These are phyloP conservation scores for Pimephales promelas DNA, from an alignment of 2,113 vertebrate genomes.

Conservation along the genomic window DNA sequence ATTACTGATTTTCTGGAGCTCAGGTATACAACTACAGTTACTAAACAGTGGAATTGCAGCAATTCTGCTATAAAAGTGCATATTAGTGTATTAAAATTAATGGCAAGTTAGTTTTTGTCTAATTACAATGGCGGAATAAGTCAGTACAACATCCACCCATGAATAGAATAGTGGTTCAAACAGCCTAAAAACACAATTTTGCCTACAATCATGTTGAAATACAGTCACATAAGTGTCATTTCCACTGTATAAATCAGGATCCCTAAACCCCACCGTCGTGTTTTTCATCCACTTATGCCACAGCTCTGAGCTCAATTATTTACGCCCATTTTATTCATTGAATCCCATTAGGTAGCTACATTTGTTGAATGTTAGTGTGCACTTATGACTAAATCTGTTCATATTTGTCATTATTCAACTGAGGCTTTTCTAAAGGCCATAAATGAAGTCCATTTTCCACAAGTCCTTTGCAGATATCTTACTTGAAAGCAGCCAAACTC, in stretches of 20 bases:
- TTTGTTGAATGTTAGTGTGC: neutral
- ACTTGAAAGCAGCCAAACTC: neutral
- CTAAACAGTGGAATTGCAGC: too few relatives aligned
- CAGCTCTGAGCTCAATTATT: conserved; percentile 16
- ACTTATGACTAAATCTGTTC: conserved; percentile 13
- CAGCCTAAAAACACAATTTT: neutral
- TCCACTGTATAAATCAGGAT: neutral
- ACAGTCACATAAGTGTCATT: conserved; percentile 28
- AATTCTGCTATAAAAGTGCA: too few relatives aligned
- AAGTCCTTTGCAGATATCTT: neutral
- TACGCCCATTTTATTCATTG: neutral
- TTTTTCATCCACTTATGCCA: conserved; percentile 17
- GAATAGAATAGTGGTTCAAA: too few relatives aligned
- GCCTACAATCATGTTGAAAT: conserved; percentile 25
- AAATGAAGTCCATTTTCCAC: conserved; percentile 2
- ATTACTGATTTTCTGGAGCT: too few relatives aligned
- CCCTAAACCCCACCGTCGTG: neutral
- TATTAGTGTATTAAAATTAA: too few relatives aligned
- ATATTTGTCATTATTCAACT: conserved; percentile 19
- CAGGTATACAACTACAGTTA: too few relatives aligned
- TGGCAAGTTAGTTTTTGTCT: too few relatives aligned
- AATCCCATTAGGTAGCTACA: conserved; percentile 7
- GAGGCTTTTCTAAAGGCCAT: conserved; percentile 5
- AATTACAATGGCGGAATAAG: too few relatives aligned
- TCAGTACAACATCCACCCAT: too few relatives aligned